These are phyloP conservation scores for Caenorhabditis sp. DNA, from an alignment of 2,888 invertebrate genomes.

Conservation along the genomic window DNA sequence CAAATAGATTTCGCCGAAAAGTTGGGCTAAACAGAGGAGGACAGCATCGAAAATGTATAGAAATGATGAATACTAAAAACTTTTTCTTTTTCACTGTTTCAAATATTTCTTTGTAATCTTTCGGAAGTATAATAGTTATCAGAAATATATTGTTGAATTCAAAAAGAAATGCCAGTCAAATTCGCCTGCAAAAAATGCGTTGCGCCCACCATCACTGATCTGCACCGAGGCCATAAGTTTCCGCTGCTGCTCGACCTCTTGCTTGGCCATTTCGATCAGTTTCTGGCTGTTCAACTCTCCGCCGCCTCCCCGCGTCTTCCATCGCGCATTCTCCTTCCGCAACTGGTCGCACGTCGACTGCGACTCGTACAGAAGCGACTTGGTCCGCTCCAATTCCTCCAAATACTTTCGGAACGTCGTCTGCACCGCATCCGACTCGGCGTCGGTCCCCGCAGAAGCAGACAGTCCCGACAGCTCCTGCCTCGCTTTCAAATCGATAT, in stretches of 20 bases:
- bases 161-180: too few species aligned
- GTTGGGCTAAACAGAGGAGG: neutral
- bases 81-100: neutral
- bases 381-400: constrained; percentile 66
- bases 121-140: too few species aligned
- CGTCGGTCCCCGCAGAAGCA: constrained; percentile 73
- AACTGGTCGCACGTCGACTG: constrained; percentile 87
- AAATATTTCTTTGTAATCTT: too few species aligned
- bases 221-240: constrained; percentile 64
- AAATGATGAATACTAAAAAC: constrained; percentile 14
- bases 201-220: constrained; percentile 76
- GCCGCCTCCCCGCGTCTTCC: constrained; percentile 50
- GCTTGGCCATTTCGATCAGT: constrained; percentile 65
- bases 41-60: neutral
- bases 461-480: constrained; percentile 37
- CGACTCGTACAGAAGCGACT: constrained; percentile 89
- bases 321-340: constrained; percentile 80
- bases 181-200: constrained; percentile 42
- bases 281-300: constrained; percentile 48
- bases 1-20: neutral
- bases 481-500: constrained; percentile 87
- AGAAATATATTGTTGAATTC: too few species aligned
- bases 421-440: constrained; percentile 54
- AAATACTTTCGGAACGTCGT: constrained; percentile 56
- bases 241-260: constrained; percentile 66